These are phyloP conservation scores for Crypturellus tataupa DNA, from an alignment of 2,797 vertebrate species.

Conservation along the genomic window DNA sequence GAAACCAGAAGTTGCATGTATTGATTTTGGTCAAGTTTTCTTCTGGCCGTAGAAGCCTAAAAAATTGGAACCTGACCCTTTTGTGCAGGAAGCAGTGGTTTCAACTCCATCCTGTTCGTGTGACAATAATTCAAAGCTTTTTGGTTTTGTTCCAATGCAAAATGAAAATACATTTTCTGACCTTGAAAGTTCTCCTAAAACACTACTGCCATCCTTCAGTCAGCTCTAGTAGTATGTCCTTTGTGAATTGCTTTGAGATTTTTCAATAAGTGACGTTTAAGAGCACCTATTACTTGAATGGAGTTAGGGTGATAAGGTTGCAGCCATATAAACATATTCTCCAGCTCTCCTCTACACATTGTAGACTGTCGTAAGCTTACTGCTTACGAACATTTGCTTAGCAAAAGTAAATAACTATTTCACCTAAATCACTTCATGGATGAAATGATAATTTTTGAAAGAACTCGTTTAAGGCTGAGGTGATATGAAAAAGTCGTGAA, in stretches of 20 bases:
- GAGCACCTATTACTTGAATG: background rate
- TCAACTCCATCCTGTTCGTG: background rate
- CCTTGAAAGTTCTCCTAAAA: background rate
- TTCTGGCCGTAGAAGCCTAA: background rate
- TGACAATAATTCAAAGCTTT: background rate
- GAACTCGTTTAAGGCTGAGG: background rate
- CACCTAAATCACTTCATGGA: background rate
- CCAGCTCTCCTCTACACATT: background rate
- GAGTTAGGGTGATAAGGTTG: background rate
- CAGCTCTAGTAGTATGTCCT: background rate
- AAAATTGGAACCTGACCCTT: background rate
- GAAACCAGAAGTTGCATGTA: background rate
- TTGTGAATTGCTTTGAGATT: background rate
- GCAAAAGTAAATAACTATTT: background rate
- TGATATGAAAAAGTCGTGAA: background rate
- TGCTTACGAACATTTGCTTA: slow-evolving; percentile 3
- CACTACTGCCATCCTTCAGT: background rate
- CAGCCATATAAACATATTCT: background rate
- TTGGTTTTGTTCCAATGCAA: background rate
- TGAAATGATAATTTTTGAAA: slow-evolving; percentile 3
- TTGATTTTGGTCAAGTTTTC: slow-evolving; percentile 5
- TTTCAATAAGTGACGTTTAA: background rate
- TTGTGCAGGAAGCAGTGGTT: background rate
- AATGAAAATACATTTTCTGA: background rate
- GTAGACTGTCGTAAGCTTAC: background rate